Conservation (phyloP, 2,797 vertebrate genomes). For the Alosa sapidissima region DNA sequence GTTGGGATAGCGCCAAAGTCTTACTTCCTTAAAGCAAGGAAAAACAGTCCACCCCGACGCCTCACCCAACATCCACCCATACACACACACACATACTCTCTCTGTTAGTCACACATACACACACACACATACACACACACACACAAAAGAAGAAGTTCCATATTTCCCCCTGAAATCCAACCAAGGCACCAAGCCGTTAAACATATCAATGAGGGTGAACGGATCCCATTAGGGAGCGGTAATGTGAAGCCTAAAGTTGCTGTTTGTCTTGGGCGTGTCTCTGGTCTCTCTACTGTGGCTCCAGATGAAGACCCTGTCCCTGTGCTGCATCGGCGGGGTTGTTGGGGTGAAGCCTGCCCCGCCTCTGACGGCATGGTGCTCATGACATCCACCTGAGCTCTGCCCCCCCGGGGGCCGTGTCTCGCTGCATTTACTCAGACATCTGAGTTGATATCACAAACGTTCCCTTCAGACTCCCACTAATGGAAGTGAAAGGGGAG, state of each 20-base stretch:
- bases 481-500: background rate
- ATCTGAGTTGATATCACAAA: background rate
- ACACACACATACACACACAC: background rate
- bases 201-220: constrained; percentile 55
- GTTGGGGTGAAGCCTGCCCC: background rate
- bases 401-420: background rate
- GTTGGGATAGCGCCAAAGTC: constrained; percentile 59
- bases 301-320: background rate
- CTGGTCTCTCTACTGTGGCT: background rate
- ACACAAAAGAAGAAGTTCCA: background rate
- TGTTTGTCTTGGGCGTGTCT: background rate
- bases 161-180: constrained; percentile 53
- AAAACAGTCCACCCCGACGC: constrained; percentile 43
- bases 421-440: background rate
- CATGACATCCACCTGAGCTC: background rate
- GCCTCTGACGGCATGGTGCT: background rate
- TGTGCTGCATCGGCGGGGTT: background rate
- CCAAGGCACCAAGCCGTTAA: constrained; percentile 49
- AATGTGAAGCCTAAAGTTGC: background rate
- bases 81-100: background rate
- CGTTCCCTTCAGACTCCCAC: background rate
- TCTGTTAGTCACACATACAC: background rate
- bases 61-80: constrained; percentile 20
- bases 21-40: constrained; percentile 54
- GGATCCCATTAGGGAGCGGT: constrained; percentile 44